Evolutionary conservation across 2,888 invertebrate genomes (phyloP).

Genomic region (Nebria salina): DNA sequence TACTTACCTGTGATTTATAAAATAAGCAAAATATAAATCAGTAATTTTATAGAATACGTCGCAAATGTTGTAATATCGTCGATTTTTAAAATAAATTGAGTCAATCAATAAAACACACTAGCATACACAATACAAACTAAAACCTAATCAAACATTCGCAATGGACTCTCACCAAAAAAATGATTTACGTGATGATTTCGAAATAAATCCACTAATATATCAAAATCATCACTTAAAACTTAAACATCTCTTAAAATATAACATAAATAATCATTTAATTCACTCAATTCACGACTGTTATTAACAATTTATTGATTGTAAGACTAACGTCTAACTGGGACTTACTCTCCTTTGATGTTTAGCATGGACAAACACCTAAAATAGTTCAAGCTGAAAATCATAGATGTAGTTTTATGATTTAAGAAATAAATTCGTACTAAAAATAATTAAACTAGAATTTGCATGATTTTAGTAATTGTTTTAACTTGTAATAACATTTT

Average conservation of each 20-base stretch:
- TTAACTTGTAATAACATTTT: not conserved
- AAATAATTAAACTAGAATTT: not conserved
- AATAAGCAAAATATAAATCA: not conserved
- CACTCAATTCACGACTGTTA: not conserved
- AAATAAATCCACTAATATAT: not conserved
- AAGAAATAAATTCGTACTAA: not conserved
- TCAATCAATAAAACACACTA: constrained; percentile 29
- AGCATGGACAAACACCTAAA: constrained; percentile 7
- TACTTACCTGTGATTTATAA: constrained; percentile 18
- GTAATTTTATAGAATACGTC: constrained; percentile 15
- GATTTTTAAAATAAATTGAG: constrained; percentile 39
- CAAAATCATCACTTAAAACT: not conserved
- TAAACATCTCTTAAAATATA: not conserved
- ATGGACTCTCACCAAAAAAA: not conserved
- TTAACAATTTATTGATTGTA: not conserved
- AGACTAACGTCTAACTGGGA: constrained; percentile 23
- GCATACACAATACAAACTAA: constrained; percentile 6
- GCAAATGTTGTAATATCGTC: constrained; percentile 26
- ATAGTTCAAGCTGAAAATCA: not conserved
- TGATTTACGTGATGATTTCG: not conserved
- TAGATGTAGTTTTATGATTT: not conserved
- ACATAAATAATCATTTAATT: not conserved
- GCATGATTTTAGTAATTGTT: not conserved
- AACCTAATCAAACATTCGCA: constrained; percentile 9
- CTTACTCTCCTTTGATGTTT: constrained; percentile 20